These are phyloP conservation scores for Actinostola sp. DNA, from an alignment of 92 coral and sea anemone species.

Conservation along the genomic window DNA sequence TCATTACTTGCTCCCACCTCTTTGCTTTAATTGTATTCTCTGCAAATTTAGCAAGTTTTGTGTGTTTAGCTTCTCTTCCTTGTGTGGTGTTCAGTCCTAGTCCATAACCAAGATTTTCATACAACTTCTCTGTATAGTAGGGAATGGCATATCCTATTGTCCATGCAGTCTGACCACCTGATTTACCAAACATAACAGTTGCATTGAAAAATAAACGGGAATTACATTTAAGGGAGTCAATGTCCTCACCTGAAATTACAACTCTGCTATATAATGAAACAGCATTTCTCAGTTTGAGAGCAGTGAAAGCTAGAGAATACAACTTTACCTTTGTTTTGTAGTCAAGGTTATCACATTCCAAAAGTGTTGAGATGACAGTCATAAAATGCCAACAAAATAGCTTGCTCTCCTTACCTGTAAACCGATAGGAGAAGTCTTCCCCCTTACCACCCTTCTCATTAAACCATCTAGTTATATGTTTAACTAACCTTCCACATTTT, in stretches of 20 bases:
- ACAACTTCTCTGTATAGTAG: slow-evolving; percentile 34
- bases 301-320: slow-evolving; percentile 28
- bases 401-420: slow-evolving; percentile 39
- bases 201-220: slow-evolving; percentile 33
- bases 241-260: slow-evolving; percentile 22
- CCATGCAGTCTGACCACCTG: slow-evolving; percentile 22
- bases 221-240: slow-evolving; percentile 19
- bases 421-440: slow-evolving; percentile 14
- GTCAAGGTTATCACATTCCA: not conserved
- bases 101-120: slow-evolving; percentile 32
- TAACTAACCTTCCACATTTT: slow-evolving; percentile 23
- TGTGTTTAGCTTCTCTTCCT: slow-evolving; percentile 50
- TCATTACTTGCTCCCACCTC: slow-evolving; percentile 45
- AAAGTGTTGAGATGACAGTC: not conserved
- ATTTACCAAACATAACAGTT: slow-evolving; percentile 23
- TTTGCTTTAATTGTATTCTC: slow-evolving; percentile 36
- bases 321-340: slow-evolving; percentile 22
- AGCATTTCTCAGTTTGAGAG: slow-evolving; percentile 27
- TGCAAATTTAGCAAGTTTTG: slow-evolving; percentile 33
- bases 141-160: slow-evolving; percentile 55
- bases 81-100: slow-evolving; percentile 43
- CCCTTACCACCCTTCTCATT: slow-evolving; percentile 10
- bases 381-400: slow-evolving; percentile 25
- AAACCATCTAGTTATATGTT: not conserved
- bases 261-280: slow-evolving; percentile 27